Percentiles rank a stretch among this genome's conserved stretches.
Evolutionary conservation across 2,888 invertebrate genomes (phyloP).

Genomic region (Byasa hedistus): DNA sequence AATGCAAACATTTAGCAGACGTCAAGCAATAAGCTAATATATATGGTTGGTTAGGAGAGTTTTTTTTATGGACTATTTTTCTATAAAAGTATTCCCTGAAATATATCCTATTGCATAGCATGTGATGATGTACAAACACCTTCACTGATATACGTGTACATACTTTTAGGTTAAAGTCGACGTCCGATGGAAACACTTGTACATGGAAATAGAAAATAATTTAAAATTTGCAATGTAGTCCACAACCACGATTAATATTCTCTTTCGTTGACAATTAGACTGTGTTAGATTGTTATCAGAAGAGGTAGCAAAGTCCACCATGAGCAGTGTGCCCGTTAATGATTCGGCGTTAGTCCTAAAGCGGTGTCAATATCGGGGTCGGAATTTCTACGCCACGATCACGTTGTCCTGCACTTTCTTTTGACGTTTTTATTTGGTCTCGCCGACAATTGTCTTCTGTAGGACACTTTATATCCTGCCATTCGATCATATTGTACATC

Average conservation of each 20-base stretch:
- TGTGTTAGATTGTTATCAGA: conserved; percentile 58
- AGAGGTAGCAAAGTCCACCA: conserved; percentile 51
- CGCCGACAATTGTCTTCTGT: conserved; percentile 68
- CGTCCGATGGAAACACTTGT: background rate
- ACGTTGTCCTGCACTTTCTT: conserved; percentile 77
- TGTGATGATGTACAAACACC: no score
- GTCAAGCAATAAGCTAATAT: no score
- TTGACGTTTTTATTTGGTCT: conserved; percentile 67
- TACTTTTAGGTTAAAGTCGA: background rate
- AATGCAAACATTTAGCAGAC: no score
- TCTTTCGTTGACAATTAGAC: conserved; percentile 55
- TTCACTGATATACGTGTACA: no score
- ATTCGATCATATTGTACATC: conserved; percentile 56
- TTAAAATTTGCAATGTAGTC: background rate
- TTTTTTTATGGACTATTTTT: no score
- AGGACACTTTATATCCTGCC: conserved; percentile 77
- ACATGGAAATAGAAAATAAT: background rate
- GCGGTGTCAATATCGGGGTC: conserved; percentile 60
- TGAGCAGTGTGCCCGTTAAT: conserved; percentile 60
- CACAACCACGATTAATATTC: conserved; percentile 16
- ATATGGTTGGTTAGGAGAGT: no score
- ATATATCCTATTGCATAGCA: no score
- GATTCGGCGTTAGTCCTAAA: conserved; percentile 69
- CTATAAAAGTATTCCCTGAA: no score
- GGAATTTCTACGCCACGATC: conserved; percentile 68